Evolutionary conservation across 2,797 vertebrate genomes (phyloP).

Genomic region (Myotis daubentonii): DNA sequence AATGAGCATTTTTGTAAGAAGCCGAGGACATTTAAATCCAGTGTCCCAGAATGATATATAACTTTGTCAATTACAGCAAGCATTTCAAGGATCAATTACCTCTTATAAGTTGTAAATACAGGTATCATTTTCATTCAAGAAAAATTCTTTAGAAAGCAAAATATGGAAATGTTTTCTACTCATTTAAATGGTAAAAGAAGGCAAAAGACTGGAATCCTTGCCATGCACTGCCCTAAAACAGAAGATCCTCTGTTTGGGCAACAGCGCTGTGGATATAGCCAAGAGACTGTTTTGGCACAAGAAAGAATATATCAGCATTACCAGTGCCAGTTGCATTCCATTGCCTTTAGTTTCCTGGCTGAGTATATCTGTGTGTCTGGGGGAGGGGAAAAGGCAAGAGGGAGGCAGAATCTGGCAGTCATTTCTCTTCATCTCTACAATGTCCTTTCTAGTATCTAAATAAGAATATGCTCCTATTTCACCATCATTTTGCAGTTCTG

Average conservation of each 20-base stretch:
- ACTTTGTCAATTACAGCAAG: conserved; percentile 19
- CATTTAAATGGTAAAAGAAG: conserved; percentile 73
- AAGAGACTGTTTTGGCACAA: conserved; percentile 76
- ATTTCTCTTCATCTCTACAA: conserved; percentile 50
- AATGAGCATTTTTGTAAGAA: conserved; percentile 46
- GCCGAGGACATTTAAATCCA: not conserved
- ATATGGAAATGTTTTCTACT: conserved; percentile 71
- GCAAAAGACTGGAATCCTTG: conserved; percentile 69
- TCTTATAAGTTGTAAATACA: conserved; percentile 66
- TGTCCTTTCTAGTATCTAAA: conserved; percentile 77
- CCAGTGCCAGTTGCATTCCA: conserved; percentile 79
- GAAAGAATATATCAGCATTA: conserved; percentile 79
- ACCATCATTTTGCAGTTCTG: conserved; percentile 71
- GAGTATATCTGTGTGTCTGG: conserved; percentile 27
- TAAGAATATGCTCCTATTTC: conserved; percentile 73
- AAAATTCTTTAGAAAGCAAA: conserved; percentile 66
- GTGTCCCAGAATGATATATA: not conserved
- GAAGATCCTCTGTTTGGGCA: conserved; percentile 78
- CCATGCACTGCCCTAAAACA: conserved; percentile 75
- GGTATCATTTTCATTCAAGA: conserved; percentile 62
- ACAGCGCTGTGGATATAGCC: conserved; percentile 76
- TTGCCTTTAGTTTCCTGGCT: conserved; percentile 74
- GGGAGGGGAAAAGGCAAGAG: conserved; percentile 39
- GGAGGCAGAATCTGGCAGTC: conserved; percentile 70
- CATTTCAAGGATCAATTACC: not conserved